Percentiles rank a stretch among this genome's conserved stretches.
These are phyloP conservation scores for Rambutsinella grinnellia DNA, from an alignment of 2,888 invertebrate species.

Conservation along the genomic window DNA sequence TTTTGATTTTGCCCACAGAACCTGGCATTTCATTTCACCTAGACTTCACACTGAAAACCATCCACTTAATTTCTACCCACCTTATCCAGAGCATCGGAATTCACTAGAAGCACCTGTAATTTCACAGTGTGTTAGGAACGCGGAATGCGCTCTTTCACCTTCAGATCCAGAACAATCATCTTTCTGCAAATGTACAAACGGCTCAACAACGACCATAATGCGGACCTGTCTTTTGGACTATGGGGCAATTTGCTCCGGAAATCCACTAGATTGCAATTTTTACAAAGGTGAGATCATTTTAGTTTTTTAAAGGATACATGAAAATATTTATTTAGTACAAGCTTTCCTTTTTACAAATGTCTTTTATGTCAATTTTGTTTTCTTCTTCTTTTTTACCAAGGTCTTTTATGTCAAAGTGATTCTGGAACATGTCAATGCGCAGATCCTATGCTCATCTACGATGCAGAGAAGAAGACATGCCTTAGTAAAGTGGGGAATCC, in stretches of 20 bases:
- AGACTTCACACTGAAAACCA: too few relatives aligned
- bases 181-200: slow-evolving; percentile 44
- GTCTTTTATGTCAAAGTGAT: slow-evolving; percentile 46
- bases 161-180: slow-evolving; percentile 1
- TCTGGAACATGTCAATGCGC: slow-evolving; percentile 46
- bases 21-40: slow-evolving; percentile 15
- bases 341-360: too few relatives aligned
- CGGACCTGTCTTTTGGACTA: slow-evolving; percentile 54
- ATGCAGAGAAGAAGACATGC: slow-evolving; percentile 26
- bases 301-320: too few relatives aligned
- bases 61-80: too few relatives aligned
- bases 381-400: too few relatives aligned
- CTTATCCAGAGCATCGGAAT: not conserved
- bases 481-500: slow-evolving; percentile 25
- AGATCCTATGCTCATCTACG: slow-evolving; percentile 48
- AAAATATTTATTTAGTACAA: too few relatives aligned
- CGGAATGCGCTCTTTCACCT: slow-evolving; percentile 35
- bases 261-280: too few relatives aligned
- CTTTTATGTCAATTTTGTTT: too few relatives aligned
- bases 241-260: too few relatives aligned
- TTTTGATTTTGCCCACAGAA: slow-evolving; percentile 14
- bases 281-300: too few relatives aligned
- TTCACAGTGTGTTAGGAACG: slow-evolving; percentile 29
- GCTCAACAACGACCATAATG: slow-evolving; percentile 39
- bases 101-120: not conserved